phyloP scores from a whole-genome alignment of 2,113 vertebrate genomes.

The Pachyramphus minor region DNA sequence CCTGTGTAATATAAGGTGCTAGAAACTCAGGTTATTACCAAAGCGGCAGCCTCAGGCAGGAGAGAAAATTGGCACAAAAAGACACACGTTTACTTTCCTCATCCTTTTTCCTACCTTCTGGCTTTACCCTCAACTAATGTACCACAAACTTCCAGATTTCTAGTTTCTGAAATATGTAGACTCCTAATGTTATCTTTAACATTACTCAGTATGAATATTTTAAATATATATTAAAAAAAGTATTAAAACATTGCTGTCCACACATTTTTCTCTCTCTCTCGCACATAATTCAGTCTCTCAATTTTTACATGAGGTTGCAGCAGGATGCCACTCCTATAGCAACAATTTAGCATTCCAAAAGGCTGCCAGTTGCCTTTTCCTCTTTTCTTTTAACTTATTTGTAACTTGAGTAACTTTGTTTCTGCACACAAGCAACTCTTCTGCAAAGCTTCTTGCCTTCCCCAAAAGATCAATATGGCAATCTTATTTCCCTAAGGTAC shows the following conservation, averaged over 20 bases:
- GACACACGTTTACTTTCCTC: neutral
- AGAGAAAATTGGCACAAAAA: conserved; percentile 52
- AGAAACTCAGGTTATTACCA: conserved; percentile 58
- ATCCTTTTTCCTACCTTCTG: conserved; percentile 8
- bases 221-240: neutral
- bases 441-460: neutral
- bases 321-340: neutral
- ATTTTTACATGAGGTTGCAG: neutral
- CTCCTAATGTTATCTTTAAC: neutral
- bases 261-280: neutral
- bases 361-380: neutral
- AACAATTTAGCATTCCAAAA: neutral
- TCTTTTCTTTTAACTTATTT: neutral
- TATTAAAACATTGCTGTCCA: neutral
- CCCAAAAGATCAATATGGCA: neutral
- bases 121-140: neutral
- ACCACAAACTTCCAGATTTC: neutral
- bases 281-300: neutral
- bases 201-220: neutral
- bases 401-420: neutral
- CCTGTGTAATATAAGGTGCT: conserved; percentile 53
- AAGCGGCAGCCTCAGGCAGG: conserved; percentile 49
- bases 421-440: neutral
- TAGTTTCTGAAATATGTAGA: neutral
- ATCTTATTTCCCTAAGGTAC: neutral